Base-by-base conservation (phyloP, 2,797 vertebrate species). In the Megalops cyprinoides region DNA sequence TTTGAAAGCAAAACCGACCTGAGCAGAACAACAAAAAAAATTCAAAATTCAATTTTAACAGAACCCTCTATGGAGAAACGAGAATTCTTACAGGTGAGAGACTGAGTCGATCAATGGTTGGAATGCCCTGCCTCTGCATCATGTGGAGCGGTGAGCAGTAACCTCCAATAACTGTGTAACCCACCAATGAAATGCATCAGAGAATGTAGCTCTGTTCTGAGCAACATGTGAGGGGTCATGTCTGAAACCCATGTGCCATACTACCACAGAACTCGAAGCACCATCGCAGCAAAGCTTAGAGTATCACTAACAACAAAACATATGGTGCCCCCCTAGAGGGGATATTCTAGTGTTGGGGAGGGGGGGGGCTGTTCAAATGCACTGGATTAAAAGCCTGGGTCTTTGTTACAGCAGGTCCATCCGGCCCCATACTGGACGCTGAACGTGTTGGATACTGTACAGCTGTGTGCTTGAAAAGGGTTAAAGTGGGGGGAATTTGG, bases 401-500 rank as follows among this genome's bases (percentile, higher is more conserved):
- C 65, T 69, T 69, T 12, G 1, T 39, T 3, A 42, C 65, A 15
- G 14, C 34, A 39, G 65, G 65, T 69, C 34, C 34, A 23, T 42
- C 65, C 39, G 31, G 31, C 65, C 92, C 92, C 37, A 37, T 39
- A 34, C 79, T 87, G 91, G 94, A 91, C 87, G 92, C 91, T 92
- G 94, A 93, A 92, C 93, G 94, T 93, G n/a, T n/a, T n/a, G n/a
- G n/a, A n/a, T n/a, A n/a, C 93, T 94, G 93, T 89, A 89, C 85
- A 84, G 91, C 89, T 93, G 93, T 94, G 94, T 90, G 90, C 92
- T 94, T 95, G 91, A 46, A 94, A 90, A 93, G 91, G 93, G 94
- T 95, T 95, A 93, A 92, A 88, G 90, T 91, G 92, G 92, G 92
- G 93, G 94, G 94, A 94, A 95, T 95, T 94, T 93, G 90, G 93